Evolutionary conservation across 2,113 vertebrate genomes (phyloP), one percentile per base, ranked within the genome.

Genomic region (Onychorhynchus coronatus): DNA sequence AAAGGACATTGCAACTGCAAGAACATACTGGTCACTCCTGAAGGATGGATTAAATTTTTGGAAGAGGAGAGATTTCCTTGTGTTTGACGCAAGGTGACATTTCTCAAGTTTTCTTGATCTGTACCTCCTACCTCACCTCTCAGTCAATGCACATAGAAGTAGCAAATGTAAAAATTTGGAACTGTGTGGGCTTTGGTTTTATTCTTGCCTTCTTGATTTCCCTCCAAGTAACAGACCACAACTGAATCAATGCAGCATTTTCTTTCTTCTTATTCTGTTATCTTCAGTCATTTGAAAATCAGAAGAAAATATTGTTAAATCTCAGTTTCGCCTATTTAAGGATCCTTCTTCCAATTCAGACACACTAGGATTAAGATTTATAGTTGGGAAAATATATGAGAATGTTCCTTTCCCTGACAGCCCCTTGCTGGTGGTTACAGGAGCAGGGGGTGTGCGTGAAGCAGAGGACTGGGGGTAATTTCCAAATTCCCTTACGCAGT

Each of bases 381-480:
- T 9, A 8, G 27, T 16, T 2, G 3, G 3, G 30, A 53, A 74
- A 12, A 33, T 9, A 4, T 4, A 8, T 37, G 20, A 2, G 47
- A 74, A 30, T 42, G n/a, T 25, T 33, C 14, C 20, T 71, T 88
- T 85, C 11, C 22, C 13, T 49, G 22, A 18, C 20, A 49, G 47
- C n/a, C 21, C 9, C 4, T 74, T 78, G 24, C 56, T 74, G 31
- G 13, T 30, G 62, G 18, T 74, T 53, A 10, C 9, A 61, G 47
- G 44, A 61, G 21, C 46, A 49, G 41, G n/a, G 21, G 30, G 33
- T 9, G 10, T 30, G 33, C 3, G 0, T 53, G 77, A 61, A 46
- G 33, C 39, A 59, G 35, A 58, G 37, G 23, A 7, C 37, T 39
- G 11, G 21, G 31, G 5, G 11, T 5, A 31, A 18, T n/a, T 53